Conservation (phyloP, 2,888 invertebrate species). For the Ophion costatus region DNA sequence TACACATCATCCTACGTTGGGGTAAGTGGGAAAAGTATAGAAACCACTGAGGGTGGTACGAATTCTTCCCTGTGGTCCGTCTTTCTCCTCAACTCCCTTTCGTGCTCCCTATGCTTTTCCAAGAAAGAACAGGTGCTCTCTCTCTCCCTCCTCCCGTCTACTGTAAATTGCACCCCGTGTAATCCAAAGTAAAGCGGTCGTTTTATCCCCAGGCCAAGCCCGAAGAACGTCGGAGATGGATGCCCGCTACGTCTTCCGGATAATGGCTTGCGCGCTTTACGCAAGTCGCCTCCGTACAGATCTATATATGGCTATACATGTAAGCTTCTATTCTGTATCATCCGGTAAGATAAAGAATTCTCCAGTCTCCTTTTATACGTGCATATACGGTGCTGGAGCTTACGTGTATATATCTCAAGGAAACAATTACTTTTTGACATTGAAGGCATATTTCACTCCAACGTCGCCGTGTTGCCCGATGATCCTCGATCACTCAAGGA, state of each 20-base stretch:
- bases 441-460: conserved; percentile 35
- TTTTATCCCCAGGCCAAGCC: conserved; percentile 77
- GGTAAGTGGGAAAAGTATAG: conserved; percentile 54
- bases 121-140: conserved; percentile 69
- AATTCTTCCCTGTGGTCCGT: conserved; percentile 67
- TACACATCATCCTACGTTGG: conserved; percentile 1
- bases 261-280: conserved; percentile 77
- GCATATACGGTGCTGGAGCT: conserved; percentile 1
- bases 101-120: conserved; percentile 54
- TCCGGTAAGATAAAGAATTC: conserved; percentile 64
- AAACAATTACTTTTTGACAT: conserved; percentile 65
- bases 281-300: conserved; percentile 65
- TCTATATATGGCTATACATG: conserved; percentile 27
- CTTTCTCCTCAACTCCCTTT: conserved; percentile 24
- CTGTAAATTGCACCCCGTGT: conserved; percentile 82
- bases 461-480: conserved; percentile 23
- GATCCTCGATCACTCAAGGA: conserved; percentile 23
- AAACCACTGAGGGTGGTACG: conserved; percentile 66
- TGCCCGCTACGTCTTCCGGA: conserved; percentile 81
- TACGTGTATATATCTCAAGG: conserved; percentile 7
- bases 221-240: conserved; percentile 81
- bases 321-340: conserved; percentile 54
- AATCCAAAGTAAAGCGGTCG: conserved; percentile 83
- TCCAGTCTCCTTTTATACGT: conserved; percentile 7
- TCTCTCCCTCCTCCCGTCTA: conserved; percentile 75